phyloP scores from a whole-genome alignment of 2,113 vertebrate genomes.

The Aptenodytes patagonicus region DNA sequence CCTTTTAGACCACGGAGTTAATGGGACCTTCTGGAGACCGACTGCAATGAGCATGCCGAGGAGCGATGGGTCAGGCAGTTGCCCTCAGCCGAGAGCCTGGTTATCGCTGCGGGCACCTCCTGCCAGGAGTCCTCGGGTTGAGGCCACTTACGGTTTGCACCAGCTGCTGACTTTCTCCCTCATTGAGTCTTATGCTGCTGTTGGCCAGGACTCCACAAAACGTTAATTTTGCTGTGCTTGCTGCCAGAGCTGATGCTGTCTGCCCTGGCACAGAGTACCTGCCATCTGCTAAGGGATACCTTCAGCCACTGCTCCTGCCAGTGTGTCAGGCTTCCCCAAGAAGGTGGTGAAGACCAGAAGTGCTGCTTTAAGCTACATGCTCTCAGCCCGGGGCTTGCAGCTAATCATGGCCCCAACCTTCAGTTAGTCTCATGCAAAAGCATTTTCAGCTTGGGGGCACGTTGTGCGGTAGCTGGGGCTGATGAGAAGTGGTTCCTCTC shows the following conservation, averaged over 20 bases:
- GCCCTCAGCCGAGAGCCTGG: not conserved
- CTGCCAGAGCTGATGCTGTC: not conserved
- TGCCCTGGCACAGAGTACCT: not conserved
- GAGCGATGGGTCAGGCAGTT: not conserved
- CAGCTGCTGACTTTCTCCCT: constrained; percentile 7
- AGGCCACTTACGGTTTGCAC: not conserved
- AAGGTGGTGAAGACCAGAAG: not conserved
- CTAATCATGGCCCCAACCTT: not conserved
- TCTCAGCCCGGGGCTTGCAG: not conserved
- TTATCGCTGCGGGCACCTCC: not conserved
- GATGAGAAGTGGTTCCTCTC: not conserved
- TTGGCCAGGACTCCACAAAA: not conserved
- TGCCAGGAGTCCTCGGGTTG: not conserved
- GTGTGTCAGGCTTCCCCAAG: not conserved
- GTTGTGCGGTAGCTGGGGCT: not conserved
- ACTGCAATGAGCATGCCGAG: not conserved
- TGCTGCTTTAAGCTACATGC: not conserved
- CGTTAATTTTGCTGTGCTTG: not conserved
- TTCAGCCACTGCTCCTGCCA: not conserved
- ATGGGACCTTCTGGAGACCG: not conserved
- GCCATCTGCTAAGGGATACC: constrained; percentile 15
- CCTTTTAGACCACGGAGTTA: not conserved
- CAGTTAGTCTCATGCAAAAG: not conserved
- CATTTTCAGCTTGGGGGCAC: not conserved
- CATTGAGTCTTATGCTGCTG: not conserved